A percentile compares a stretch with the other conserved stretches of the same genome.
Evolutionary conservation across 1,140 invertebrate genomes (phyloP).

Genomic region (Triops longicaudatus): DNA sequence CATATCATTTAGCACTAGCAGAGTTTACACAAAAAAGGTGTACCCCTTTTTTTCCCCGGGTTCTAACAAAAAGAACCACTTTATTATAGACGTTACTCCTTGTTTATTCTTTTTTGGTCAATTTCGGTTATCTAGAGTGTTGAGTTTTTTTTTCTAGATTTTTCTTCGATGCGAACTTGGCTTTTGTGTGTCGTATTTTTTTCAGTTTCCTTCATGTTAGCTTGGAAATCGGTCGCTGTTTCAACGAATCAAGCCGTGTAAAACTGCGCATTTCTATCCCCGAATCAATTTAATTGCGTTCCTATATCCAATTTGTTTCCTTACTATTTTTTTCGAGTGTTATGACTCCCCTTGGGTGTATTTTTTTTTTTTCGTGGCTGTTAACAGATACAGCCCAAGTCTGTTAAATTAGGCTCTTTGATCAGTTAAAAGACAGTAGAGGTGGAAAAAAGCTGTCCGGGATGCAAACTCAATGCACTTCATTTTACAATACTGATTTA

Average conservation of each 20-base stretch:
- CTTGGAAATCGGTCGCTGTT: background rate
- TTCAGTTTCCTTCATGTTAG: background rate
- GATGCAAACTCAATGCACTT: background rate
- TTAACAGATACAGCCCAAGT: background rate
- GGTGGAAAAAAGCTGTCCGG: background rate
- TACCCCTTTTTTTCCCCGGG: background rate
- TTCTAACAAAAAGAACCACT: too few relatives aligned
- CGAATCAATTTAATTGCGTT: constrained; percentile 21
- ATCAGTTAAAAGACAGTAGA: background rate
- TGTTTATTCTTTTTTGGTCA: background rate
- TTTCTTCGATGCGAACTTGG: background rate
- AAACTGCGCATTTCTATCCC: background rate
- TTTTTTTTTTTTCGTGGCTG: constrained; percentile 1
- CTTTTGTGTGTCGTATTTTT: background rate
- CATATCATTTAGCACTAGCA: constrained; percentile 12
- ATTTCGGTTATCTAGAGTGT: background rate
- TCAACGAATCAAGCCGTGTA: background rate
- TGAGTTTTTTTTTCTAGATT: background rate
- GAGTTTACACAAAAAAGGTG: background rate
- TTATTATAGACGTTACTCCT: background rate
- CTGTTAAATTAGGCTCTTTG: background rate
- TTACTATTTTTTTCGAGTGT: constrained; percentile 4
- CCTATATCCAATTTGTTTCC: background rate
- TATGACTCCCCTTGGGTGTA: constrained; percentile 3
- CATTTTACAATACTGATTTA: background rate